Base-by-base conservation (phyloP, 2,888 invertebrate species). In the Chelonus formosanus region DNA sequence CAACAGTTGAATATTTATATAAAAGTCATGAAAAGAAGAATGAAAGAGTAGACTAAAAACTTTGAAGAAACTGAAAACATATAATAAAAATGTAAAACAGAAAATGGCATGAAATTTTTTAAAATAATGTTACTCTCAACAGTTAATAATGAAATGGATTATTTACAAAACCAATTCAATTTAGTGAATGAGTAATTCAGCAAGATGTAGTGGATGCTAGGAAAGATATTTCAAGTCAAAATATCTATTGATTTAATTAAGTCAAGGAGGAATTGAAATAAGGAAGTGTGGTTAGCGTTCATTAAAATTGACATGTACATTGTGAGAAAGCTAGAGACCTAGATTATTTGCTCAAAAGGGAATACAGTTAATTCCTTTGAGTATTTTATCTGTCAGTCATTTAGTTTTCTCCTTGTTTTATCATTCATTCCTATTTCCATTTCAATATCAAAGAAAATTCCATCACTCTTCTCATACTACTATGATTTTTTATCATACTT, bases 211-310 rank as follows among this genome's bases (percentile, higher is more conserved):
- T 20, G 20, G 20, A 20, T 20, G 20, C 20, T 20, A 20, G 20
- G 20, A 20, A 20, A 20, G 20, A 20, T 20, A 20, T 65, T 55
- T 48, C 35, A 40, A 55, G 36, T 55, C 55, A 35, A 47, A 64
- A 64, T 52, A 48, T 65, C 58, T 20, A 60, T 66, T 68, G 65
- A 68, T 63, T 70, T 57, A 67, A 71, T 71, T 70, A 66, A 63
- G 36, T 58, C 61, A 48, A 52, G 54, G 47, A 56, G 55, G 61
- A 65, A 67, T 63, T 20, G 20, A 20, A 20, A 20, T 20, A 20
- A 20, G 20, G 20, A 20, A 64, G 63, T 64, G 47, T 71, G 61
- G 60, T 58, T 40, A 47, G 55, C 55, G 63, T 45, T 61, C 64
- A 63, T 68, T 63, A 62, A 61, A 52, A 62, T 68, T 56, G 60